Percentiles rank a stretch among this genome's conserved stretches.
Evolutionary conservation across 2,888 invertebrate species (phyloP).

Genomic region (Melolontha melolontha): DNA sequence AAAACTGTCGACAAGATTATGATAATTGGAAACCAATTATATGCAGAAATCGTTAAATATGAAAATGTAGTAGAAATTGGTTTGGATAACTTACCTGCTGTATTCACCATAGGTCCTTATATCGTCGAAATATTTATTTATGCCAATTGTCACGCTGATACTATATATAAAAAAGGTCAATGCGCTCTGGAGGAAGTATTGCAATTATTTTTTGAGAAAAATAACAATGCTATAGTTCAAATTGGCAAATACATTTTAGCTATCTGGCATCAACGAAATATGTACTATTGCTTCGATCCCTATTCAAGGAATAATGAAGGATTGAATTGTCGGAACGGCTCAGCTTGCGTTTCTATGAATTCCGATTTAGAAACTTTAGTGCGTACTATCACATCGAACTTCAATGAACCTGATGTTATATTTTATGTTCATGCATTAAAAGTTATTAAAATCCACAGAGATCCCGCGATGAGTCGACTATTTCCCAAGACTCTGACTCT

Average conservation of each 20-base stretch:
- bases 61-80: slow-evolving; percentile 68
- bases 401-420: slow-evolving; percentile 66
- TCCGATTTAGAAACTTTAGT: slow-evolving; percentile 71
- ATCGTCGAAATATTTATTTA: slow-evolving; percentile 71
- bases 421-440: slow-evolving; percentile 74
- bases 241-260: slow-evolving; percentile 71
- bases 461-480: slow-evolving; percentile 55
- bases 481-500: slow-evolving; percentile 59
- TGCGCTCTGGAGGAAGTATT: slow-evolving; percentile 67
- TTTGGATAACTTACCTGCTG: slow-evolving; percentile 70
- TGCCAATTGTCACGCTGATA: slow-evolving; percentile 67
- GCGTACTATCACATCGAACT: slow-evolving; percentile 68
- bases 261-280: slow-evolving; percentile 74
- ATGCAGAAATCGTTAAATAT: slow-evolving; percentile 66
- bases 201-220: slow-evolving; percentile 69
- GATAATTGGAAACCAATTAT: slow-evolving; percentile 71
- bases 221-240: slow-evolving; percentile 67
- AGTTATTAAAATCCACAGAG: slow-evolving; percentile 68
- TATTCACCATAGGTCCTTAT: slow-evolving; percentile 70
- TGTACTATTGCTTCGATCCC: slow-evolving; percentile 75
- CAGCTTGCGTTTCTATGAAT: slow-evolving; percentile 75
- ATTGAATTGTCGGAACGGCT: slow-evolving; percentile 66
- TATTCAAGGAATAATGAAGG: slow-evolving; percentile 73
- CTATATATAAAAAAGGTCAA: slow-evolving; percentile 66
- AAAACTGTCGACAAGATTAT: slow-evolving; percentile 72